Percentiles rank a stretch among this genome's conserved stretches.
These are phyloP conservation scores for Peromyscus nudipes DNA, from an alignment of 2,797 vertebrate species.

Conservation along the genomic window DNA sequence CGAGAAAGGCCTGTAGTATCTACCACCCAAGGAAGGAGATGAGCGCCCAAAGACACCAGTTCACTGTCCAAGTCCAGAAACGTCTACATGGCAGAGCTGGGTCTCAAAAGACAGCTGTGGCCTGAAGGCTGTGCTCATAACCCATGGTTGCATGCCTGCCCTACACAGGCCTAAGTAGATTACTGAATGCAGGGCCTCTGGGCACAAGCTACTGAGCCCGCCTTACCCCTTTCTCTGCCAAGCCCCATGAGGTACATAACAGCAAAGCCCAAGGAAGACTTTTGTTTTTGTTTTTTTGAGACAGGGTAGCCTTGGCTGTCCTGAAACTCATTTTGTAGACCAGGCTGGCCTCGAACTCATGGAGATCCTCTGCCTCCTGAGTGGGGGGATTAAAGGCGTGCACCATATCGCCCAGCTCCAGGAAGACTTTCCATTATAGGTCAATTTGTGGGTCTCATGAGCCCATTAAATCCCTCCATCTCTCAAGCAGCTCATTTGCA, in stretches of 20 bases:
- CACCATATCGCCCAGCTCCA: not conserved
- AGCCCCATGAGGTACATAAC: rapidly evolving
- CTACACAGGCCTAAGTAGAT: rapidly evolving
- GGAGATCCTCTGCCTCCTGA: not conserved
- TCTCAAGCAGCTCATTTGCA: not conserved
- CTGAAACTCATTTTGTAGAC: not conserved
- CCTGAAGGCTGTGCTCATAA: not conserved
- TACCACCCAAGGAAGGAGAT: not conserved
- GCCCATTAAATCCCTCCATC: not conserved
- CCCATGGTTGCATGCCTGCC: rapidly evolving
- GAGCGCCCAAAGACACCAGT: not conserved
- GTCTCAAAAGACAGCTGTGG: not conserved
- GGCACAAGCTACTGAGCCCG: not conserved
- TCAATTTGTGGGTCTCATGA: not conserved
- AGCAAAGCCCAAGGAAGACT: not conserved
- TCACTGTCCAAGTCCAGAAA: not conserved
- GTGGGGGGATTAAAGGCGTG: not conserved
- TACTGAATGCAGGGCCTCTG: rapidly evolving
- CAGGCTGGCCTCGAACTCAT: not conserved
- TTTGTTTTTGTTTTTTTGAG: not conserved
- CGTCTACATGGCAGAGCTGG: not conserved
- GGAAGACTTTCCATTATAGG: not conserved
- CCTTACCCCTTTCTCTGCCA: not conserved
- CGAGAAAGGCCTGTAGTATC: not conserved
- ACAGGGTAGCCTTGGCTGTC: not conserved